Conservation (phyloP, 2,888 invertebrate genomes). For the Apamea epomidion region DNA sequence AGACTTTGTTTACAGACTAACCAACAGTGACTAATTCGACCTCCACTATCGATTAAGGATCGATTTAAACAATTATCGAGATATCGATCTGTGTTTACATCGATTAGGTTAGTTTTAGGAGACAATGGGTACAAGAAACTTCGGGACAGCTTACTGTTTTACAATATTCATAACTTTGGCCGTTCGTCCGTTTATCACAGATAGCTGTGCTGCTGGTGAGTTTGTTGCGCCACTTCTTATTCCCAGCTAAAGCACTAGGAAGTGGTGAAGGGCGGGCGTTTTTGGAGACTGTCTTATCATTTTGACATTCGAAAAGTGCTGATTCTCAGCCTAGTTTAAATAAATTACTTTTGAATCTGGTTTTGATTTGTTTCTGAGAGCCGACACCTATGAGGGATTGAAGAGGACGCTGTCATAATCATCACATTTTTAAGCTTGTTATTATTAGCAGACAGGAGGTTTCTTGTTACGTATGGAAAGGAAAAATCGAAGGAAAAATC, state of each 20-base stretch:
- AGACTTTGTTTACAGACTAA: constrained; percentile 38
- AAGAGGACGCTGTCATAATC: not conserved
- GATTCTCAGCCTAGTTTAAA: no score
- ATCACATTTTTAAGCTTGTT: not conserved
- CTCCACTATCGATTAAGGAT: constrained; percentile 66
- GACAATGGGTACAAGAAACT: constrained; percentile 1
- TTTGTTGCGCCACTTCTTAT: no score
- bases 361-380: not conserved
- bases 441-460: not conserved
- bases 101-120: constrained; percentile 51
- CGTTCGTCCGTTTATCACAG: not conserved
- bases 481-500: no score
- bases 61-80: constrained; percentile 68
- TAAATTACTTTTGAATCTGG: no score
- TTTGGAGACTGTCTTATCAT: no score
- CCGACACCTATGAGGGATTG: not conserved
- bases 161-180: not conserved
- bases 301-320: no score
- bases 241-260: no score
- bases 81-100: constrained; percentile 70
- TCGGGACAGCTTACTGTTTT: not conserved
- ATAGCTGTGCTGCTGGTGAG: not conserved
- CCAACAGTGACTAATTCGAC: constrained; percentile 62
- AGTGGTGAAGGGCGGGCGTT: no score
- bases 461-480: not conserved